Conservation (phyloP, 2,888 invertebrate genomes). For the Apamea anceps region DNA sequence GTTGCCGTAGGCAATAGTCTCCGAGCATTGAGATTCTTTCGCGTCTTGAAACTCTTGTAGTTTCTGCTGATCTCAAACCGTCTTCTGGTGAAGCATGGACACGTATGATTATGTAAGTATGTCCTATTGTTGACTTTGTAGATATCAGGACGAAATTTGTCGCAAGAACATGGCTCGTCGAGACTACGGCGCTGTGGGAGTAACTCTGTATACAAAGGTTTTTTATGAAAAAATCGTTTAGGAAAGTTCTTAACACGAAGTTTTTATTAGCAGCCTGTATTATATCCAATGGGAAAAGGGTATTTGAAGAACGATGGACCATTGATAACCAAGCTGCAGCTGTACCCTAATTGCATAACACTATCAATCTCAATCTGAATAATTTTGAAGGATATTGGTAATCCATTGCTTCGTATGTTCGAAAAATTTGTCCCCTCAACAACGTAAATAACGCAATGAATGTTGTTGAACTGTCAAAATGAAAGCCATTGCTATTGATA, state of each 20-base stretch:
- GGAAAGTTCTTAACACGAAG: neutral
- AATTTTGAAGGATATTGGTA: too few relatives aligned
- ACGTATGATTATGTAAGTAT: conserved; percentile 52
- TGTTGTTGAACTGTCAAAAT: too few relatives aligned
- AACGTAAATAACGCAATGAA: too few relatives aligned
- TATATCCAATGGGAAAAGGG: too few relatives aligned
- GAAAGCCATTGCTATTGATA: too few relatives aligned
- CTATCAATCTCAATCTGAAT: too few relatives aligned
- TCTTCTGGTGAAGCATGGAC: conserved; percentile 50
- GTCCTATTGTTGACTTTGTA: conserved; percentile 39
- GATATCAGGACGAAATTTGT: conserved; percentile 38
- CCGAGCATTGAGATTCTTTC: conserved; percentile 30
- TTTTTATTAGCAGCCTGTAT: neutral
- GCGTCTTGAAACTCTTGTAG: conserved; percentile 4
- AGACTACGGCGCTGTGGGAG: conserved; percentile 43
- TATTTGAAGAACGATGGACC: too few relatives aligned
- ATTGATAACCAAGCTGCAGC: too few relatives aligned
- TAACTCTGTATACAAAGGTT: conserved; percentile 53
- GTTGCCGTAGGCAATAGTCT: neutral
- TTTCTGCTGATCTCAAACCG: conserved; percentile 23
- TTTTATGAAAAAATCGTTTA: conserved; percentile 40
- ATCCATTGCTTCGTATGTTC: too few relatives aligned
- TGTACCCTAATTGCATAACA: too few relatives aligned
- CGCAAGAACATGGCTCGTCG: conserved; percentile 44
- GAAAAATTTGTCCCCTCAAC: too few relatives aligned